Conservation (phyloP, 2,888 invertebrate species). For the Willowsia nigromaculata region DNA sequence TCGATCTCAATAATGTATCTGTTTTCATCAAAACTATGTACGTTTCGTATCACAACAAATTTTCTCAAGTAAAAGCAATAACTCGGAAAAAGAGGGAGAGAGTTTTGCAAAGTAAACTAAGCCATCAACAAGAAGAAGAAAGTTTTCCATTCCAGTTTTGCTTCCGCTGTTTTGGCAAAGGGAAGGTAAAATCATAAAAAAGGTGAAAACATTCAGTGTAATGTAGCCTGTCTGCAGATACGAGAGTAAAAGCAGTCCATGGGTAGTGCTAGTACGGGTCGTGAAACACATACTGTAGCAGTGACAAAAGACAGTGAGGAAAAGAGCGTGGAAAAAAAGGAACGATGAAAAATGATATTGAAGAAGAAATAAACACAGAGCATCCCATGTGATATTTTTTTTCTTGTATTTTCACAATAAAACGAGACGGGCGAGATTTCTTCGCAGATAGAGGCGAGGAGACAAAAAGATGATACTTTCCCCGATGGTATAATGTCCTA, state of each 20-base stretch:
- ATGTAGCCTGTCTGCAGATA: not conserved
- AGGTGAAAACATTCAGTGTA: constrained; percentile 48
- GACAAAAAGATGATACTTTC: constrained; percentile 14
- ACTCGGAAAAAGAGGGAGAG: constrained; percentile 25
- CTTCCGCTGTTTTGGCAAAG: constrained; percentile 41
- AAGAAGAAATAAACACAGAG: constrained; percentile 45
- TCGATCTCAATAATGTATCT: constrained; percentile 48
- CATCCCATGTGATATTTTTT: constrained; percentile 36
- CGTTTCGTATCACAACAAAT: constrained; percentile 47
- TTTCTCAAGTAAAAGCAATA: constrained; percentile 52
- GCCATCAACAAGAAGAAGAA: constrained; percentile 55
- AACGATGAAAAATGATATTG: constrained; percentile 58
- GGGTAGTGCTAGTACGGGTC: not conserved
- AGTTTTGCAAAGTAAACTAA: constrained; percentile 62
- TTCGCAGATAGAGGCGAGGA: not conserved
- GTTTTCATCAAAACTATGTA: constrained; percentile 46
- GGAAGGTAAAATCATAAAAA: constrained; percentile 55
- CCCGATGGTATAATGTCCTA: constrained; percentile 12
- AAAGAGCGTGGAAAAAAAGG: constrained; percentile 17
- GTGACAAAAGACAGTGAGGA: not conserved
- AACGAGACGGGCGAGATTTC: not conserved
- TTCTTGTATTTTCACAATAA: not conserved
- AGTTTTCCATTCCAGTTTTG: constrained; percentile 52
- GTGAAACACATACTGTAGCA: not conserved
- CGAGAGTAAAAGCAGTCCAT: constrained; percentile 25